phyloP scores from a whole-genome alignment of 2,888 invertebrate genomes.

The Aphidoletes aphidimyza region DNA sequence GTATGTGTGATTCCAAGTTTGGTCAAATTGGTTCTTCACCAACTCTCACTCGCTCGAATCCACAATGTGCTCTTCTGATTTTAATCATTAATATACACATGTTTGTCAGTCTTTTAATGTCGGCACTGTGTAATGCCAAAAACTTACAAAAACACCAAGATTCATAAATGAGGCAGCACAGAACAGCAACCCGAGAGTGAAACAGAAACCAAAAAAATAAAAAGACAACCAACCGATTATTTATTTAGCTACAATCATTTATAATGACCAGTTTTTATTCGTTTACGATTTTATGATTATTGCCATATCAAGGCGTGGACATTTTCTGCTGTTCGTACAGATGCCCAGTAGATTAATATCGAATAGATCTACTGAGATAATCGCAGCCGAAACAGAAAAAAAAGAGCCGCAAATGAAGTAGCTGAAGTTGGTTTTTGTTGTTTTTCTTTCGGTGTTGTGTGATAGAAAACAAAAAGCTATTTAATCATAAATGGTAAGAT shows the following conservation, averaged over 20 bases:
- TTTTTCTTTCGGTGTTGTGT: no score
- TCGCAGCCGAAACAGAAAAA: conserved; percentile 9
- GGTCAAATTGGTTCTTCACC: neutral
- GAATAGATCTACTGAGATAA: no score
- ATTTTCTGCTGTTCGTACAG: neutral
- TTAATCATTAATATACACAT: conserved; percentile 38
- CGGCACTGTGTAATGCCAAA: conserved; percentile 3
- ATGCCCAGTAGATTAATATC: conserved; percentile 29
- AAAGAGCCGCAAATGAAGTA: conserved; percentile 16
- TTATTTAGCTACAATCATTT: conserved; percentile 50
- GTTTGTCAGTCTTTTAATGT: conserved; percentile 32
- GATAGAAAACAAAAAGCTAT: conserved; percentile 50
- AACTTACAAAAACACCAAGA: no score
- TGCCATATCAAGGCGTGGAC: conserved; percentile 43
- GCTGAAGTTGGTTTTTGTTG: neutral
- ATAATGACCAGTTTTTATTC: conserved; percentile 52
- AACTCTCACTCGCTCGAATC: neutral
- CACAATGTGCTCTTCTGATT: neutral
- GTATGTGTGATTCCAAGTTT: conserved; percentile 6
- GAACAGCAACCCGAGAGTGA: conserved; percentile 18
- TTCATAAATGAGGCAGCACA: no score
- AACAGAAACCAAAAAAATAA: neutral
- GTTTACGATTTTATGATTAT: conserved; percentile 50
- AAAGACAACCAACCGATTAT: neutral
- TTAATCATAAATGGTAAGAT: conserved; percentile 54